phyloP scores from a whole-genome alignment of 2,888 invertebrate genomes.

The Torymus aiolomorphi region DNA sequence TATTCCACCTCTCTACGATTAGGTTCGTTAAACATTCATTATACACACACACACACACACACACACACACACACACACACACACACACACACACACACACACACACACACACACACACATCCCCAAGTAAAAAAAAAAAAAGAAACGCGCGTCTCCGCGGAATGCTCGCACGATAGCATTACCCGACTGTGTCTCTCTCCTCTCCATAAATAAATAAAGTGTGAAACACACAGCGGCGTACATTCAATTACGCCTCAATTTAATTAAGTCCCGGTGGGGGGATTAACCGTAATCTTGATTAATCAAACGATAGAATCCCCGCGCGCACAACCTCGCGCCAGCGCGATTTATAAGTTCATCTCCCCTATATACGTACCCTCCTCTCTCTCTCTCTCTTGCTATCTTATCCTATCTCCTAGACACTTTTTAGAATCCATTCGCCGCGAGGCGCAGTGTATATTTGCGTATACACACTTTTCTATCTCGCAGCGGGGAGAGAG shows the following conservation, averaged over 20 bases:
- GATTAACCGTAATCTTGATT: constrained; percentile 55
- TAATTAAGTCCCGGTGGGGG: constrained; percentile 43
- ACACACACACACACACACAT: no score
- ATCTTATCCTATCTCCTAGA: constrained; percentile 39
- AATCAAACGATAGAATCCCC: constrained; percentile 42
- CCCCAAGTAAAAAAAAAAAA: no score
- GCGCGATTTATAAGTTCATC: constrained; percentile 43
- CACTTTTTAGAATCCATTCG: constrained; percentile 18
- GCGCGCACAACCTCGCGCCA: no score
- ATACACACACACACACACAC: no score
- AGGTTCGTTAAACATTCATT: constrained; percentile 25
- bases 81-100: no score
- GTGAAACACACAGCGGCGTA: background rate
- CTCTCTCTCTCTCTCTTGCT: background rate
- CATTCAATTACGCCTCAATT: constrained; percentile 37
- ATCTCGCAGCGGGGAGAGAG: background rate
- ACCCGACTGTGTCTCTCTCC: no score
- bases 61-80: no score
- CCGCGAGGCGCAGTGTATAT: background rate
- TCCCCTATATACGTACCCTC: no score
- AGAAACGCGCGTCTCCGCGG: no score
- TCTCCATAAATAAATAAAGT: constrained; percentile 32
- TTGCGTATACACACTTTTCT: background rate
- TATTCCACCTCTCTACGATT: constrained; percentile 5
- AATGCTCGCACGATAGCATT: constrained; percentile 1